Conservation (phyloP, 2,797 vertebrate species). For the Lacerta viridis region DNA sequence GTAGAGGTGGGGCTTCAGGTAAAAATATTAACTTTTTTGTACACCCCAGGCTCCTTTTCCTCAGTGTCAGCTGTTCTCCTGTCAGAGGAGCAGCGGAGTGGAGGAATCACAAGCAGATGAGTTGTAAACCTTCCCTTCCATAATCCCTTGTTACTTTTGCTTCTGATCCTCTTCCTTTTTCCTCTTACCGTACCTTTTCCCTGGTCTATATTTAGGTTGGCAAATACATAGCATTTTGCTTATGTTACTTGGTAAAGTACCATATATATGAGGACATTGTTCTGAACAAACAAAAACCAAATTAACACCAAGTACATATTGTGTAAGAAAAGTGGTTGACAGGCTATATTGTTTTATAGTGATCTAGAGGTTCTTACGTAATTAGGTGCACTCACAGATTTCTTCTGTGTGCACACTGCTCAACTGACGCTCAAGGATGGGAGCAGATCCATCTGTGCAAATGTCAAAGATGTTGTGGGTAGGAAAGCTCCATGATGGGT, state of each 20-base stretch:
- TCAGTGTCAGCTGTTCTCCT: no score
- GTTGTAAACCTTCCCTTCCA: no score
- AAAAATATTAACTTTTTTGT: no score
- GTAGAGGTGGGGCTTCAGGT: no score
- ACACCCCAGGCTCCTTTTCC: no score
- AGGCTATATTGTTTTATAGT: not conserved
- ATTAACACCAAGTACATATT: not conserved
- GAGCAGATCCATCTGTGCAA: not conserved
- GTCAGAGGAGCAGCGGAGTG: no score
- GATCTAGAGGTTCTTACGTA: not conserved
- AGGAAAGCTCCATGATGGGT: not conserved
- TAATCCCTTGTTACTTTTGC: not conserved
- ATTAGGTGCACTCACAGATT: not conserved
- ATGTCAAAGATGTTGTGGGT: not conserved
- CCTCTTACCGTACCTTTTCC: not conserved
- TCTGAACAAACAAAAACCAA: not conserved
- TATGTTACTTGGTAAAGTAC: no score
- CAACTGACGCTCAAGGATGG: not conserved
- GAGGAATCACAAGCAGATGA: no score
- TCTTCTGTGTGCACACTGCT: not conserved
- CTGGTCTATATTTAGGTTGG: not conserved
- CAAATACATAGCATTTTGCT: no score
- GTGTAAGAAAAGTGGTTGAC: not conserved
- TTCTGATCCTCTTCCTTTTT: not conserved
- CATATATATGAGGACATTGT: no score